phyloP scores from a whole-genome alignment of 2,888 invertebrate species.

The Oligia fasciuncula region DNA sequence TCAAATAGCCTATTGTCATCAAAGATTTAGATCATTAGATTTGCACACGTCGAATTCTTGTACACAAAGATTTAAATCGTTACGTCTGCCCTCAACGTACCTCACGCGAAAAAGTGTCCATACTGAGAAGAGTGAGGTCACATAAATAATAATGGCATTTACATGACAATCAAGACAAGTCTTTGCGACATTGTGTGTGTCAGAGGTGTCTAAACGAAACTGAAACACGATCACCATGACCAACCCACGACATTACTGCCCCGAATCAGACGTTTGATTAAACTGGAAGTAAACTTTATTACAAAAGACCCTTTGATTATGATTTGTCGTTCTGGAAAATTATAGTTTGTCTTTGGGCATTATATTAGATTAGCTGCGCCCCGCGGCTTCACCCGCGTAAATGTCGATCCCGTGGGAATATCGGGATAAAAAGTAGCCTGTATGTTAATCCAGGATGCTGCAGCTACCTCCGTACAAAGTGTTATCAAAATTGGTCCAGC shows the following conservation, averaged over 20 bases:
- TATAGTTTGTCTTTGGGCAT: conserved; percentile 48
- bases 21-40: neutral
- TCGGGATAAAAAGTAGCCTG: too few relatives aligned
- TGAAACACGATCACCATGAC: too few relatives aligned
- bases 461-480: too few relatives aligned
- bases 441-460: too few relatives aligned
- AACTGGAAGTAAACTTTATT: neutral
- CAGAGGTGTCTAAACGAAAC: neutral
- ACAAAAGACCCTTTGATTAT: conserved; percentile 67
- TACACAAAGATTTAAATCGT: neutral
- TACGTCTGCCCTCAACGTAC: too few relatives aligned
- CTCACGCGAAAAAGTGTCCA: too few relatives aligned
- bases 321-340: conserved; percentile 62
- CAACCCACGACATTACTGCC: neutral
- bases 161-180: neutral
- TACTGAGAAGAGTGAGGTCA: neutral
- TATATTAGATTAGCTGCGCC: conserved; percentile 2
- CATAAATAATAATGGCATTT: neutral
- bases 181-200: neutral
- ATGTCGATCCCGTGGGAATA: too few relatives aligned
- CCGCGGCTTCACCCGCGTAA: too few relatives aligned
- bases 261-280: neutral
- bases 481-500: too few relatives aligned
- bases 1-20: too few relatives aligned
- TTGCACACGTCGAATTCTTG: too few relatives aligned